These are phyloP conservation scores for Crioceris asparagi DNA, from an alignment of 2,888 invertebrate species.

Conservation along the genomic window DNA sequence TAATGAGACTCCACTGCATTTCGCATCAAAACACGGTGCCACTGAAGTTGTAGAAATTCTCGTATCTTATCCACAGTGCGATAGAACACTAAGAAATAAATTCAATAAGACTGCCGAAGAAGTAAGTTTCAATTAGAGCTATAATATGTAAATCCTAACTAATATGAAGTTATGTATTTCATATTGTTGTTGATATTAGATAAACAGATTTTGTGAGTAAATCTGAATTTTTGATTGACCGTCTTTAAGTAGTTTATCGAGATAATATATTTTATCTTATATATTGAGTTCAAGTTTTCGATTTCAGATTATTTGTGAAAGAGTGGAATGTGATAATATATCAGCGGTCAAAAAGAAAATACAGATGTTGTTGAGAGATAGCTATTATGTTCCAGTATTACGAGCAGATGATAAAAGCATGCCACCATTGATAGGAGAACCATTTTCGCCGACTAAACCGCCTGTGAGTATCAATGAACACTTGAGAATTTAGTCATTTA, in stretches of 20 bases:
- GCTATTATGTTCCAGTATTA: conserved; percentile 81
- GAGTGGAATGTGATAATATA: conserved; percentile 39
- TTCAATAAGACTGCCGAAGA: conserved; percentile 63
- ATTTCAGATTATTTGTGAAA: conserved; percentile 64
- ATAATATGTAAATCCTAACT: neutral
- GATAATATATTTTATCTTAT: no score
- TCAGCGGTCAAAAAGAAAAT: conserved; percentile 46
- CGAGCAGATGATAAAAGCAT: conserved; percentile 65
- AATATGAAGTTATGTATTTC: no score
- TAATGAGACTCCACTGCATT: conserved; percentile 88
- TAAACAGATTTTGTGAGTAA: no score
- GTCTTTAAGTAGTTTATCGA: no score
- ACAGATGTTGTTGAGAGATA: conserved; percentile 53
- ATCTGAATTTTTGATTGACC: no score
- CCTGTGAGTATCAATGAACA: conserved; percentile 42
- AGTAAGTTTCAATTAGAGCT: conserved; percentile 39
- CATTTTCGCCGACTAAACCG: conserved; percentile 62
- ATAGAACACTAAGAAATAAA: conserved; percentile 61
- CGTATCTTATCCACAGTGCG: conserved; percentile 72
- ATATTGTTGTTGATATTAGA: no score
- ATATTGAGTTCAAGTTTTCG: no score
- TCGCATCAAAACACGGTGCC: conserved; percentile 85
- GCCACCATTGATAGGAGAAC: conserved; percentile 66
- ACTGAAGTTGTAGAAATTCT: conserved; percentile 67
- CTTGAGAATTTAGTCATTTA: neutral